Conservation (phyloP, 2,113 vertebrate species). For the Aphyosemion australe region DNA sequence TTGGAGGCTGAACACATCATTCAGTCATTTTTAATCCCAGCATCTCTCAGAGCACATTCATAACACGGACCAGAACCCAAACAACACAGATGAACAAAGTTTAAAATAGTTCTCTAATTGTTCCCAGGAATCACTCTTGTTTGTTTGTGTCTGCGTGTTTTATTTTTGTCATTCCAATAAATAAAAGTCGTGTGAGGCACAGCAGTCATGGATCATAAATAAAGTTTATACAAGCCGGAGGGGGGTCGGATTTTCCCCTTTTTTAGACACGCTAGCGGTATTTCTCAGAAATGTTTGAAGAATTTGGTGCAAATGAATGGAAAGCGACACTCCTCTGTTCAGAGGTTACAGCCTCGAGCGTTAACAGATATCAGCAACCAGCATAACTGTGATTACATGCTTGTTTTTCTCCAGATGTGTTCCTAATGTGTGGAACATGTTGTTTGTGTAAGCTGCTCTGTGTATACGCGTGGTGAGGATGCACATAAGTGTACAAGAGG, state of each 20-base stretch:
- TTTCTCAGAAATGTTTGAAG: conserved; percentile 46
- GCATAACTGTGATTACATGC: conserved; percentile 20
- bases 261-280: conserved; percentile 46
- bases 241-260: conserved; percentile 31
- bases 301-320: conserved; percentile 37
- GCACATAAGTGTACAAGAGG: conserved; percentile 59
- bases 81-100: conserved; percentile 35
- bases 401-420: conserved; percentile 32
- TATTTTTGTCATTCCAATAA: conserved; percentile 42
- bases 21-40: neutral
- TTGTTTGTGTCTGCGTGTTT: conserved; percentile 44
- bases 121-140: conserved; percentile 48
- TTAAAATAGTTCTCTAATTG: conserved; percentile 55
- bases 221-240: conserved; percentile 69
- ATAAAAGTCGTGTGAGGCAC: conserved; percentile 39
- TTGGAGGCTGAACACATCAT: conserved; percentile 14
- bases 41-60: conserved; percentile 6
- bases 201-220: conserved; percentile 69
- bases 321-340: conserved; percentile 4
- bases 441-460: conserved; percentile 40
- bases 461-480: conserved; percentile 53
- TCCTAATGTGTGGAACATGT: conserved; percentile 31
- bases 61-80: conserved; percentile 8
- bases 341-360: conserved; percentile 33
- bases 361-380: conserved; percentile 24